Base-by-base conservation (phyloP, 2,797 vertebrate species). In the Lepilemur septentrionalis region DNA sequence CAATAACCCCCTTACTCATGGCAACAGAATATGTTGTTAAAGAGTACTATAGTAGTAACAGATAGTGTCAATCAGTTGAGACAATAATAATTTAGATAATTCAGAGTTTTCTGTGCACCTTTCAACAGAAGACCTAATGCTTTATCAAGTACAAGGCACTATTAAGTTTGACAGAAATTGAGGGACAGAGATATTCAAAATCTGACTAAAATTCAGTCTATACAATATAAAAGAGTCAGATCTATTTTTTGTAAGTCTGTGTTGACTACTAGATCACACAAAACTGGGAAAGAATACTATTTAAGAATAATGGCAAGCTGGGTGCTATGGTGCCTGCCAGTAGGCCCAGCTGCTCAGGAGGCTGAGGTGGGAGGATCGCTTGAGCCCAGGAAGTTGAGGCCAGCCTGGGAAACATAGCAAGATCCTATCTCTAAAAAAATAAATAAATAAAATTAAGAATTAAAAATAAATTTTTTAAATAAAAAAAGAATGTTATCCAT, bases 41-140 rank as follows among this genome's bases (percentile, higher is more conserved):
- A 70, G 17, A 84, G 28, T 41, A 67, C 12, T 65, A 46, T 28
- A 83, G 35, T 55, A 23, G 2, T 38, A 50, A 88, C 12, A 84
- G 57, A 88, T 8, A 84, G 57, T 55, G 28, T 78, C 50, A 41
- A 85, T 17, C 79, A 85, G 32, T 41, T 88, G 15, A 95, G 52
- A 90, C 95, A 85, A 69, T 92, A 35, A 32, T 48, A 25, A 84
- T 57, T 94, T 78, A 95, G 41, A 32, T 93, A 91, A 84, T 86
- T 84, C 22, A 76, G 18, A 73, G 79, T 69, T 70, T 48, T 92
- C 73, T 57, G 18, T 78, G 72, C 14, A 50, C 3, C 28, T 93
- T 88, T 91, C 73, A 76, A 17, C 15, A n/a, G 61, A 75, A 69
- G 22, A 59, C 11, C 35, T 38, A 50, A 82, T 59, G 72, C 20